Base-by-base conservation (phyloP, 2,797 vertebrate genomes). In the Fundulus diaphanus region DNA sequence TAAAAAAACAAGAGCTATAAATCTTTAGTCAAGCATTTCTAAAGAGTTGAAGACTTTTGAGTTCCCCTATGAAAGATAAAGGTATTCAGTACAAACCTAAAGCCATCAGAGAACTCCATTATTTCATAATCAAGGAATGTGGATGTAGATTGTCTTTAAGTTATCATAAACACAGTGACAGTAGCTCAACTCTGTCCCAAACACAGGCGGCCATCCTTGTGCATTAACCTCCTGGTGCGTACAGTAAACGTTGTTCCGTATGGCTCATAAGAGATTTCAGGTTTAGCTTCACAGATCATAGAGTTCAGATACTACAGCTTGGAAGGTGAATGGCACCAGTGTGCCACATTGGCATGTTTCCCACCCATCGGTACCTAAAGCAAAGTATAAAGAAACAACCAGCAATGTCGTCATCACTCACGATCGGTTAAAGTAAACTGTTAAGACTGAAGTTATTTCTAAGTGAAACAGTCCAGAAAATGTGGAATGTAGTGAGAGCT, bases 401-500 rank as follows among this genome's bases (percentile, higher is more conserved):
- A 63, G 77, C 78, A 80, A 73, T 56, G 66, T 51, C 22, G 46
- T 35, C 52, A 27, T 49, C 68, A 71, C 70, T 56, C 56, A 76
- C 46, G 22, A 52, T 48, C 74, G 8, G 9, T 31, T 48, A 9
- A 16, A 18, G 48, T 74, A 66, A 65, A 65, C 13, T 3, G 71
- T 67, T 75, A n/a, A n/a, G n/a, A n/a, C n/a, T 29, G 67, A 79
- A 78, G 54, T 70, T 44, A 70, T 74, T 81, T 66, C 80, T 87
- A 75, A 61, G 49, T 66, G 18, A 74, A 73, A 75, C 78, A 52
- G 37, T 72, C 70, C 22, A 76, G 74, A 54, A 81, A 80, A 73
- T 57, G 46, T 79, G 75, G 46, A 77, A 68, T 66, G 52, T 68
- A 48, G 52, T 65, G 80, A 79, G 66, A 90, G 92, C 92, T 92